A percentile compares a stretch with the other conserved stretches of the same genome.
phyloP scores from a whole-genome alignment of 2,888 invertebrate genomes.

The Norana najaformis region DNA sequence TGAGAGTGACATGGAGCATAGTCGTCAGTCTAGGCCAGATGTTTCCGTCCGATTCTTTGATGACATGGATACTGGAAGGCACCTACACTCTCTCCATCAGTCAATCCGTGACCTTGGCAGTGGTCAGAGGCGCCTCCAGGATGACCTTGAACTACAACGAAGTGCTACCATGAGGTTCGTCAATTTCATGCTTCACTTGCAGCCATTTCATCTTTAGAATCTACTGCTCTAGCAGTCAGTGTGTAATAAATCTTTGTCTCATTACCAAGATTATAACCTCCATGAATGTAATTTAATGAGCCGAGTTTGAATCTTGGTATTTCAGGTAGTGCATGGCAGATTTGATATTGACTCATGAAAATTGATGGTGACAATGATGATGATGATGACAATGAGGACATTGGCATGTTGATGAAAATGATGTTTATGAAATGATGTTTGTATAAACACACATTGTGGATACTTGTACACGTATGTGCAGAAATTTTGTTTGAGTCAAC shows the following conservation, averaged over 20 bases:
- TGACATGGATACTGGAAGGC: constrained; percentile 41
- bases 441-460: no score
- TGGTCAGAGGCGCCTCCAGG: constrained; percentile 55
- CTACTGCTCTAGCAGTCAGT: neutral
- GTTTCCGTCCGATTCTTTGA: constrained; percentile 40
- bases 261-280: no score
- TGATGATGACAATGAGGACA: neutral
- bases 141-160: constrained; percentile 50
- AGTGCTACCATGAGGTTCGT: neutral
- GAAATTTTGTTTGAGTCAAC: neutral
- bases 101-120: constrained; percentile 57
- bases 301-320: neutral
- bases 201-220: neutral
- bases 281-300: no score
- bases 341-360: neutral
- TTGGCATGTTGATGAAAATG: neutral
- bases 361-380: neutral
- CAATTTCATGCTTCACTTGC: neutral
- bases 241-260: neutral
- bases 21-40: neutral
- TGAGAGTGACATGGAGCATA: constrained; percentile 16
- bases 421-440: no score
- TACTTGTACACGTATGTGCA: neutral
- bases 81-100: constrained; percentile 50
- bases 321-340: no score